Conservation (phyloP, 2,888 invertebrate species). For the Neoitamus cyanurus region DNA sequence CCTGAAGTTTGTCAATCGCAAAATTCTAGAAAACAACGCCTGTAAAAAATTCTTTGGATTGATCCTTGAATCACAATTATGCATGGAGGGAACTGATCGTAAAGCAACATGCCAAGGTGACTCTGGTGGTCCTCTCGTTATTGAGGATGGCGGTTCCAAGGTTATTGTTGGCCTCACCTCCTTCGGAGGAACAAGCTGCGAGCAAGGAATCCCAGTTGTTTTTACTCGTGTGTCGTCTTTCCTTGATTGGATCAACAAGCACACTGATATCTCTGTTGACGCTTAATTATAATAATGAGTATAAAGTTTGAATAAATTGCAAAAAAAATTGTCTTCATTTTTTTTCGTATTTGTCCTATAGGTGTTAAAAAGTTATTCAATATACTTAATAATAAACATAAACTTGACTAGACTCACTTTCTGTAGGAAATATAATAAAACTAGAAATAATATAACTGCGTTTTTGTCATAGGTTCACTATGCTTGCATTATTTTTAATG, state of each 20-base stretch:
- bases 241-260: slow-evolving; percentile 43
- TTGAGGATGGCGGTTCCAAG: neutral
- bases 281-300: neutral
- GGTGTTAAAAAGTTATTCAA: too few species aligned
- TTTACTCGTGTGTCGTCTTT: slow-evolving; percentile 40
- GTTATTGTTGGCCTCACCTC: slow-evolving; percentile 44
- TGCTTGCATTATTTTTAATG: too few species aligned
- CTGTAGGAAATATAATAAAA: too few species aligned
- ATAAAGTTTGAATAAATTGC: neutral
- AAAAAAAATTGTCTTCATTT: neutral
- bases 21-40: neutral
- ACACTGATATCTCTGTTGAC: neutral
- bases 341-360: neutral
- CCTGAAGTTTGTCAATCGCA: slow-evolving; percentile 4
- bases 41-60: slow-evolving; percentile 39
- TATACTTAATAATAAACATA: too few species aligned
- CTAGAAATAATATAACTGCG: too few species aligned
- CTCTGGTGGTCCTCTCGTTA: slow-evolving; percentile 53
- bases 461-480: too few species aligned
- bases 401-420: too few species aligned
- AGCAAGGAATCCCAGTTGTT: slow-evolving; percentile 39
- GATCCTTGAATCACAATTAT: slow-evolving; percentile 57
- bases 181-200: slow-evolving; percentile 41
- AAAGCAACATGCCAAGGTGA: slow-evolving; percentile 62
- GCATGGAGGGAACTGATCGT: slow-evolving; percentile 58